These are phyloP conservation scores for Eulemur macaco DNA, from an alignment of 2,113 vertebrate species.

Conservation along the genomic window DNA sequence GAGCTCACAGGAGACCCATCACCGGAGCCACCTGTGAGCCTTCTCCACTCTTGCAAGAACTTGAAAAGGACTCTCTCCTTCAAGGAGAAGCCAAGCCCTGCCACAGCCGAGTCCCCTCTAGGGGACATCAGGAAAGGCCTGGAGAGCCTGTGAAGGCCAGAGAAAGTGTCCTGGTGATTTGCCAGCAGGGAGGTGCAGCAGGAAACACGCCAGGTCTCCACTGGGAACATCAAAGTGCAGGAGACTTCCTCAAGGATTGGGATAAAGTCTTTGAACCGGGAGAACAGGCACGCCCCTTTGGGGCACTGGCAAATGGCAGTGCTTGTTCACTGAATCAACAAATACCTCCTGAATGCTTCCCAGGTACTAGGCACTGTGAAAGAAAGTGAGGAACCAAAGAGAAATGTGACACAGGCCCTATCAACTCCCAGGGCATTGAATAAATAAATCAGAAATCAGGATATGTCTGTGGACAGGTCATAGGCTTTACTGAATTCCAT, in stretches of 20 bases:
- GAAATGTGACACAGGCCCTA: background rate
- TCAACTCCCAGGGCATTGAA: background rate
- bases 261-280: background rate
- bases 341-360: background rate
- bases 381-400: background rate
- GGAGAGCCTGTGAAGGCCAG: background rate
- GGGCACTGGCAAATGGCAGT: background rate
- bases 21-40: background rate
- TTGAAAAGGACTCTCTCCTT: background rate
- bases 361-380: background rate
- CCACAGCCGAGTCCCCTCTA: fast-evolving
- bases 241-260: background rate
- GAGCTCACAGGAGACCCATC: background rate
- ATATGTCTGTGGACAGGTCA: background rate
- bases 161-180: background rate
- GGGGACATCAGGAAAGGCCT: background rate
- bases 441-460: background rate
- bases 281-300: fast-evolving
- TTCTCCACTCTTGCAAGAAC: background rate
- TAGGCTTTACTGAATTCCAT: background rate
- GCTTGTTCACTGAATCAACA: background rate
- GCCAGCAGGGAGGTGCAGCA: background rate
- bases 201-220: background rate
- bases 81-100: background rate
- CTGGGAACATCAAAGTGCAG: background rate